Conservation (phyloP, 2,113 vertebrate genomes). For the Empidonax traillii region DNA sequence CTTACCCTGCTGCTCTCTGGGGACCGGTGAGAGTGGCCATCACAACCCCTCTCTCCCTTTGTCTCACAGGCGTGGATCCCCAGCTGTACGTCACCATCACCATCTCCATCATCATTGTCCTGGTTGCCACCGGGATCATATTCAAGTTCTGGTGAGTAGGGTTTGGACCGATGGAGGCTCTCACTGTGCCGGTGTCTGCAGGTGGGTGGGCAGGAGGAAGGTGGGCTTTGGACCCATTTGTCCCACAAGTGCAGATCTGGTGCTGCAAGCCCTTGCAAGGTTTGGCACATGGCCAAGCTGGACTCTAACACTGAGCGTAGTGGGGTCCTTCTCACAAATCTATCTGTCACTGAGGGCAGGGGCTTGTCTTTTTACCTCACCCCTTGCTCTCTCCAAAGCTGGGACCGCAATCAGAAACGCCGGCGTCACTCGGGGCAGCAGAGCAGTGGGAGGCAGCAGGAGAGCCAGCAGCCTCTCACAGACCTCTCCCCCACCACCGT, state of each 20-base stretch:
- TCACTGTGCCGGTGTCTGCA: rapidly evolving
- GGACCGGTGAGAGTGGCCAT: rapidly evolving
- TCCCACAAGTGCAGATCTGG: neutral
- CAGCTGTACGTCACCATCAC: constrained; percentile 82
- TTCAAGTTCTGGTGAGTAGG: constrained; percentile 83
- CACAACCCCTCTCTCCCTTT: neutral
- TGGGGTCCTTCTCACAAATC: rapidly evolving
- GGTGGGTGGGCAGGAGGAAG: neutral
- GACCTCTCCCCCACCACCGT: constrained; percentile 78
- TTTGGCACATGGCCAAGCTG: neutral
- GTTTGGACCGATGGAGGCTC: neutral
- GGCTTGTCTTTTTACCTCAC: neutral
- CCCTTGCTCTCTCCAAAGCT: constrained; percentile 50
- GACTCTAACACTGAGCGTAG: neutral
- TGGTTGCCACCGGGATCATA: constrained; percentile 81
- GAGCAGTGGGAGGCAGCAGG: constrained; percentile 73
- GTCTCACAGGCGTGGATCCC: constrained; percentile 76
- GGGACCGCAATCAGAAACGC: constrained; percentile 81
- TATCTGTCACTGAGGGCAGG: neutral
- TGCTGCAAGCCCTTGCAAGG: neutral
- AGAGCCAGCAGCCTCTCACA: constrained; percentile 79
- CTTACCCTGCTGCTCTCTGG: neutral
- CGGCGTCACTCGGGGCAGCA: constrained; percentile 78
- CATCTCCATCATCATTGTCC: constrained; percentile 81
- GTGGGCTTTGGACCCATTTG: neutral